Evolutionary conservation across 1,140 invertebrate species (phyloP), one percentile per base, ranked within the genome.

Genomic region (Pantala flavescens): DNA sequence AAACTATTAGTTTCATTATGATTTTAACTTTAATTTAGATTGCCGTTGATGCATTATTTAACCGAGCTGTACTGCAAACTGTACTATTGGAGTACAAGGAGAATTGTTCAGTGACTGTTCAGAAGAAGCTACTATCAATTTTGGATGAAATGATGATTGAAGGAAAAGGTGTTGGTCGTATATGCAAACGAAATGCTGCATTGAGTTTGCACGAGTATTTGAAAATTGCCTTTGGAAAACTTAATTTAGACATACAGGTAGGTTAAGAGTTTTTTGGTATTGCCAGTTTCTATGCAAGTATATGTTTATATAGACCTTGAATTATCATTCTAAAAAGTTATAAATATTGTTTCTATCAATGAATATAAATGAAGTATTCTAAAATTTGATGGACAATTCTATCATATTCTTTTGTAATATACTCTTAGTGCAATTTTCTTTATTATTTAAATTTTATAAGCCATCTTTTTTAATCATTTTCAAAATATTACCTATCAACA

Each of bases 1-100:
- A 71, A 16, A 43, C 21, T 42, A 7, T 55, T 19, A 10, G 16
- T 49, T 21, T 63, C 19, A 63, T 63, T 16, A 3, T 19, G n/a
- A 3, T 63, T 23, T 43, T 14, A 74, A 71, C 78, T 71, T 78
- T 74, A 76, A 43, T 75, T 77, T 78, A 83, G 81, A 24, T 80
- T 36, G 84, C 89, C 0, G 84, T 87, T 75, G 85, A 85, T 71
- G 87, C 88, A 12, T 81, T 94, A 19, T 88, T 90, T 77, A 92
- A 91, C 77, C 85, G 92, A 78, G 87, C 91, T 21, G 77, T 93
- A 70, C 82, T 95, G n/a, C 88, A 94, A 85, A 82, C 91, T 23
- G 78, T 90, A 55, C 78, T 89, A 63, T 12, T 74, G 78, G 82
- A 73, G 77, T 74, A 72, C 49, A 73, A 73, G 42, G 71, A 73